phyloP scores from a whole-genome alignment of 92 coral and sea anemone genomes.

The Parazoanthus swiftii region DNA sequence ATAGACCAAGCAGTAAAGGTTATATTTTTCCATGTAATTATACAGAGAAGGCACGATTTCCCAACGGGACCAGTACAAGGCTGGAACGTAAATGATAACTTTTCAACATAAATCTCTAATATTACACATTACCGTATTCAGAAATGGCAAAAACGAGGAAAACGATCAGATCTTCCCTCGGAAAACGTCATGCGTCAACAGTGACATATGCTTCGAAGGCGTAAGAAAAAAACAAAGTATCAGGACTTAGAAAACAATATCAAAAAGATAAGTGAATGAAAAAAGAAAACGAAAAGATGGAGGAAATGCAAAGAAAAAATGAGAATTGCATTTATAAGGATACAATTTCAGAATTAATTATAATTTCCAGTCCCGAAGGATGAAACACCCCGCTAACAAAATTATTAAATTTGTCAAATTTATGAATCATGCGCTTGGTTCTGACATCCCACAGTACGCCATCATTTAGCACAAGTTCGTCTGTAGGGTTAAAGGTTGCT shows the following conservation, averaged over 20 bases:
- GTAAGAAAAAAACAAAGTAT: no score
- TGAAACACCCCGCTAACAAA: constrained; percentile 96
- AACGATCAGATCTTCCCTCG: background rate
- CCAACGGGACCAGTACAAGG: no score
- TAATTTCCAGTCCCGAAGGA: constrained; percentile 94
- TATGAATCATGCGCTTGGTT: constrained; percentile 85
- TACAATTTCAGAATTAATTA: constrained; percentile 98
- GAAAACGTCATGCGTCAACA: background rate
- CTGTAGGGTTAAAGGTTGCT: constrained; percentile 90
- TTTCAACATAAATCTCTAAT: no score
- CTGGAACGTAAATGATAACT: no score
- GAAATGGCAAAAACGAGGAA: no score
- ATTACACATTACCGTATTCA: no score
- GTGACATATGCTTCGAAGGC: background rate
- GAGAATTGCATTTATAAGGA: constrained; percentile 54
- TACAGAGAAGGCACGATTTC: no score
- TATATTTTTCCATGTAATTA: no score
- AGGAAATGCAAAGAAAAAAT: background rate
- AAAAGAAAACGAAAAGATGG: background rate
- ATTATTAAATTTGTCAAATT: constrained; percentile 95
- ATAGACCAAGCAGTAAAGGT: no score
- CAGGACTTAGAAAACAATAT: background rate
- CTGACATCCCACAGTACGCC: constrained; percentile 98
- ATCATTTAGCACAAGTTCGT: constrained; percentile 91
- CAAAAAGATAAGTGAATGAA: no score